Evolutionary conservation across 1,140 invertebrate species (phyloP).

Genomic region (Probaryconus sp.): DNA sequence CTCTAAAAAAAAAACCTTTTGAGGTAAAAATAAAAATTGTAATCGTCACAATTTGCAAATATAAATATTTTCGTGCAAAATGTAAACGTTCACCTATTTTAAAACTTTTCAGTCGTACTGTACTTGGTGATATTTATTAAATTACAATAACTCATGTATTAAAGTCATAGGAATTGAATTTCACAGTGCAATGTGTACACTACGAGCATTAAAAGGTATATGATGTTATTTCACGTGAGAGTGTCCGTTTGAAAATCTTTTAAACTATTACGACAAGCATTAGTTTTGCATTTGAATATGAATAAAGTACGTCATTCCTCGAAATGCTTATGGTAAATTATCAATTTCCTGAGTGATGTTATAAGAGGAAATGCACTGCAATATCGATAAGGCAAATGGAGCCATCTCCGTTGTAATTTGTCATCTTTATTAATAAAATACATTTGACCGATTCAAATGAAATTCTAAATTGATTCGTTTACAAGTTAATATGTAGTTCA

Average conservation of each 20-base stretch:
- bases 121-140: too few relatives aligned
- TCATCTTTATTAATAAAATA: constrained; percentile 10
- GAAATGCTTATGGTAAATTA: constrained; percentile 22
- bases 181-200: background rate
- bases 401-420: constrained; percentile 11
- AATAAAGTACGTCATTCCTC: constrained; percentile 2
- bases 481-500: too few relatives aligned
- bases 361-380: constrained; percentile 29
- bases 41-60: too few relatives aligned
- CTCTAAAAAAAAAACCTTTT: too few relatives aligned
- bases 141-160: too few relatives aligned
- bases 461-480: background rate
- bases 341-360: constrained; percentile 20
- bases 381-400: constrained; percentile 29
- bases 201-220: too few relatives aligned
- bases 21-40: too few relatives aligned
- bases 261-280: background rate
- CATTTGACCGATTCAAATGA: constrained; percentile 4
- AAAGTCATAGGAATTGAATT: too few relatives aligned
- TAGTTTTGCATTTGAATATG: constrained; percentile 18
- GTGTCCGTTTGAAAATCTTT: constrained; percentile 8
- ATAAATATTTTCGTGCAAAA: too few relatives aligned
- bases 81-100: too few relatives aligned
- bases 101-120: too few relatives aligned
- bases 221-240: too few relatives aligned